Conservation (phyloP, 2,113 vertebrate genomes). For the Desmodus rotundus region DNA sequence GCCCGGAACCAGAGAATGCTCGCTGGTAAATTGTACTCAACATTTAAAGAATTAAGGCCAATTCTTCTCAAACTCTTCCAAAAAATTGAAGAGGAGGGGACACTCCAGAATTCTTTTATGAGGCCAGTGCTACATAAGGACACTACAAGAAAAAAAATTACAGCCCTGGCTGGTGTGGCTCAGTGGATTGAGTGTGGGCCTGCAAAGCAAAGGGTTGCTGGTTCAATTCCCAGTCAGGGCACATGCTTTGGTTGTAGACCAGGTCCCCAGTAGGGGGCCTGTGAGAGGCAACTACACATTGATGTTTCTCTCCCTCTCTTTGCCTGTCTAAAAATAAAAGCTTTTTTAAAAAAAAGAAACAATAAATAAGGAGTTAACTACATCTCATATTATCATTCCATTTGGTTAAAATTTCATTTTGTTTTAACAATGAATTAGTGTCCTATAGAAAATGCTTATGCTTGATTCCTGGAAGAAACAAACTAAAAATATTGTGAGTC, state of each 20-base stretch:
- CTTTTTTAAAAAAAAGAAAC: background rate
- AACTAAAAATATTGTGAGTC: slow-evolving; percentile 25
- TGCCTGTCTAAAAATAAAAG: no score
- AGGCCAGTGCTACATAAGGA: background rate
- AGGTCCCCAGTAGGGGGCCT: no score
- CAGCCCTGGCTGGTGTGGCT: no score
- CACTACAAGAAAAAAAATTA: background rate
- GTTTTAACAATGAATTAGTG: slow-evolving; percentile 9
- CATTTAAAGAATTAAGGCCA: background rate
- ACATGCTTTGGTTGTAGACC: no score
- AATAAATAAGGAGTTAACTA: background rate
- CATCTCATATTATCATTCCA: background rate
- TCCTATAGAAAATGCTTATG: slow-evolving; percentile 12
- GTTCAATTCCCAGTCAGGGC: no score
- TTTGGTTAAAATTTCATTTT: slow-evolving; percentile 26
- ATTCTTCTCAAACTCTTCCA: background rate
- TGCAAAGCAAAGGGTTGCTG: no score
- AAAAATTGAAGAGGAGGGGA: background rate
- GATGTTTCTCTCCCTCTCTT: background rate
- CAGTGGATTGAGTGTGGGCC: no score
- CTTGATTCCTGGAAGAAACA: slow-evolving; percentile 33
- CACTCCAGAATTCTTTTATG: background rate
- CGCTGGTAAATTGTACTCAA: background rate
- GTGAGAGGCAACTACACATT: no score
- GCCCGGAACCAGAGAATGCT: background rate